Evolutionary conservation across 1,140 invertebrate genomes (phyloP), one percentile per base, ranked within the genome.

Genomic region (Chrysomallon squamiferum): DNA sequence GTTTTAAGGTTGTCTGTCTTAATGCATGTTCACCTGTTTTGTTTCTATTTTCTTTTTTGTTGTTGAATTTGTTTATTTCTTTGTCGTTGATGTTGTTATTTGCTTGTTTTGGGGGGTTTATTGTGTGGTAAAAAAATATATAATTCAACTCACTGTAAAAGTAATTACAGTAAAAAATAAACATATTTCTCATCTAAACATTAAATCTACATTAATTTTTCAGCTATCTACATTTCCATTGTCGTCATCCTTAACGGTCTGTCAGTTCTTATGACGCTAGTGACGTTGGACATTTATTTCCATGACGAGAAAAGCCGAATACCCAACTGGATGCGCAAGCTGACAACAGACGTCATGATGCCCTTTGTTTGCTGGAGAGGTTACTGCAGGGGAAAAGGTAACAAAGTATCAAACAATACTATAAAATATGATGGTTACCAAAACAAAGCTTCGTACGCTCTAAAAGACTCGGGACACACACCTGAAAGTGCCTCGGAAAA

Each of bases 161-260:
- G n/a, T n/a, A n/a, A n/a, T n/a, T n/a, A n/a, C n/a, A n/a, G n/a
- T n/a, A n/a, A n/a, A n/a, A n/a, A n/a, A n/a, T n/a, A n/a, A n/a
- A n/a, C n/a, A n/a, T n/a, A n/a, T n/a, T n/a, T n/a, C n/a, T n/a
- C n/a, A n/a, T n/a, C n/a, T n/a, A n/a, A n/a, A n/a, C n/a, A n/a
- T n/a, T n/a, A n/a, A n/a, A n/a, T n/a, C n/a, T n/a, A n/a, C n/a
- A n/a, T n/a, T 22, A 54, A 2, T 29, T 27, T 47, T 56, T 20
- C 65, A 60, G 65, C 49, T 45, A 58, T 66, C 38, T 66, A 66
- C 58, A n/a, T 66, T 15, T n/a, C 52, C 18, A 30, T 56, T 9
- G 30, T 61, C 35, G 38, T 66, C 57, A 20, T 27, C 15, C 25
- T 66, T 43, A 49, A 47, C 13, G 33, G 30, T 3, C 0, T 66